A percentile compares a stretch with the other conserved stretches of the same genome.
phyloP scores from a whole-genome alignment of 2,888 invertebrate species.

The Callosobruchus maculatus region DNA sequence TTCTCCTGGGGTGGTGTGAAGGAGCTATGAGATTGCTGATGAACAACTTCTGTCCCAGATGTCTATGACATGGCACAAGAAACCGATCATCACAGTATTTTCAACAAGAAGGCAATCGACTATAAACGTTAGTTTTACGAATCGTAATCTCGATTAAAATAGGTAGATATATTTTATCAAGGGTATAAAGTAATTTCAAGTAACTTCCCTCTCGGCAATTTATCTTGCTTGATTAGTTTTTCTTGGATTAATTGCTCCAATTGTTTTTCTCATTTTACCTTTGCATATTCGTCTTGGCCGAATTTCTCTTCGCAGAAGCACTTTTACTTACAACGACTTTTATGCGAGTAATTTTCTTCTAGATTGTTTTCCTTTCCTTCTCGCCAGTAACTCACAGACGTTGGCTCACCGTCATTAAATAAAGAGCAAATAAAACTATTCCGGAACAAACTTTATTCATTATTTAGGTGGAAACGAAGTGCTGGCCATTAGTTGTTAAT shows the following conservation, averaged over 20 bases:
- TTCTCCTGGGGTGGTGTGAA: too few species aligned
- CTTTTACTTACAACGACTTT: slow-evolving; percentile 40
- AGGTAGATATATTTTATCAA: slow-evolving; percentile 49
- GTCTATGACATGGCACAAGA: not conserved
- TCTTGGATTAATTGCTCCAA: slow-evolving; percentile 52
- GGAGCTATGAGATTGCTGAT: too few species aligned
- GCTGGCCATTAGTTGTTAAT: not conserved
- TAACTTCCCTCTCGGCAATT: slow-evolving; percentile 44
- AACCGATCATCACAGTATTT: slow-evolving; percentile 2
- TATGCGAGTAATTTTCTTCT: slow-evolving; percentile 35
- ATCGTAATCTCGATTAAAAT: slow-evolving; percentile 48
- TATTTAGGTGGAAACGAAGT: slow-evolving; percentile 1
- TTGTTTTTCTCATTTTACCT: slow-evolving; percentile 51
- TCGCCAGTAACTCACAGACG: slow-evolving; percentile 23
- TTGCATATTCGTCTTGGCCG: slow-evolving; percentile 47
- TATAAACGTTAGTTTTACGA: slow-evolving; percentile 37
- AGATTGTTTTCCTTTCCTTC: slow-evolving; percentile 33
- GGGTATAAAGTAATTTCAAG: slow-evolving; percentile 50
- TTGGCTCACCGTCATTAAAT: slow-evolving; percentile 23
- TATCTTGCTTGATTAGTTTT: slow-evolving; percentile 53
- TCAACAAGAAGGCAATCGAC: not conserved
- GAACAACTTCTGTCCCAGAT: too few species aligned
- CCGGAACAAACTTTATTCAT: slow-evolving; percentile 16
- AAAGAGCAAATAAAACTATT: slow-evolving; percentile 28
- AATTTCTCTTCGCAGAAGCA: slow-evolving; percentile 40